Conservation (phyloP, 1,140 invertebrate genomes). For the Polypedilum vanderplanki region DNA sequence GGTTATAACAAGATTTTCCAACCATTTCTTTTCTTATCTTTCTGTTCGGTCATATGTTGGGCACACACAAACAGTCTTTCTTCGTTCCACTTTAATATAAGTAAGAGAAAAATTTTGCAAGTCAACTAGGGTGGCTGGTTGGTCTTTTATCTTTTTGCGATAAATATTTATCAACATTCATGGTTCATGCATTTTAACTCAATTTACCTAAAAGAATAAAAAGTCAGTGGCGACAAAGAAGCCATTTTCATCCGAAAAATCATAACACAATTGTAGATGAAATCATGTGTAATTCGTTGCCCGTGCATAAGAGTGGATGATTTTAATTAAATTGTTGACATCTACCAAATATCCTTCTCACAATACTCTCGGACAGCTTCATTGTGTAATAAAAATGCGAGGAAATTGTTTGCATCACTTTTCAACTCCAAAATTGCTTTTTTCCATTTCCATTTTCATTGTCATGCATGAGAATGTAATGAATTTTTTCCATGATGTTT, state of each 20-base stretch:
- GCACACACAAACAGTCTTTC: not conserved
- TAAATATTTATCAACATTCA: not conserved
- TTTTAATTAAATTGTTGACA: constrained; percentile 28
- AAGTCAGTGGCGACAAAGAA: not conserved
- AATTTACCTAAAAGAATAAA: not conserved
- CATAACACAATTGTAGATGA: constrained; percentile 7
- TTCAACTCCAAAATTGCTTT: constrained; percentile 16
- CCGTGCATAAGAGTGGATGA: constrained; percentile 3
- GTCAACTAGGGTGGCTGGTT: not conserved
- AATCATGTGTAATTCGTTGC: constrained; percentile 11
- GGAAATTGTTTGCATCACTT: constrained; percentile 15
- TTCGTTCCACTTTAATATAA: not conserved
- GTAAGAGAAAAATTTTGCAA: not conserved
- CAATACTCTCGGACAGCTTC: not conserved
- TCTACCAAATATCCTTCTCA: constrained; percentile 21
- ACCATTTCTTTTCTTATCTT: not conserved
- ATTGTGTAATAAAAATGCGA: constrained; percentile 20
- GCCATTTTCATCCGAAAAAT: not conserved
- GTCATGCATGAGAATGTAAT: constrained; percentile 11
- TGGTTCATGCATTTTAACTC: not conserved
- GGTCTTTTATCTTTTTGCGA: not conserved
- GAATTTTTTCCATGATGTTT: constrained; percentile 21
- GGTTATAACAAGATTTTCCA: constrained; percentile 18
- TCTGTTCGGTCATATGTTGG: not conserved
- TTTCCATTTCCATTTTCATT: constrained; percentile 26